Evolutionary conservation across 2,797 vertebrate species (phyloP).

Genomic region (Xenopus petersii): DNA sequence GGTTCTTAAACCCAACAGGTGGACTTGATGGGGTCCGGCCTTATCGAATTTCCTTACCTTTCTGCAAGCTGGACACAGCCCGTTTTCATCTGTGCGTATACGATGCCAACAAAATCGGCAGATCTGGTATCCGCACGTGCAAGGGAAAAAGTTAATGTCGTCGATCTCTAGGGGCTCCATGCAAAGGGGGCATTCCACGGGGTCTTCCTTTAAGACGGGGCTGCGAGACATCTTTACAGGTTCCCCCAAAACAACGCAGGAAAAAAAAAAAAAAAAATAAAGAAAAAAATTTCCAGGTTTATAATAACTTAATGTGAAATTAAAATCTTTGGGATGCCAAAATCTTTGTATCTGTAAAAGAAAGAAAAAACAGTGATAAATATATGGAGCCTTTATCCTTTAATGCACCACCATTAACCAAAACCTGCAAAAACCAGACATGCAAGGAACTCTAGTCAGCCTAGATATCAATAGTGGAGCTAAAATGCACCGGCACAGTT

Average conservation of each 20-base stretch:
- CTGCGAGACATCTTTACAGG: slow-evolving; percentile 91
- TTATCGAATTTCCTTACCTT: slow-evolving; percentile 74
- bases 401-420: no score
- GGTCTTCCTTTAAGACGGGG: slow-evolving; percentile 96
- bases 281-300: slow-evolving; percentile 59
- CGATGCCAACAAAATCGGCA: slow-evolving; percentile 99
- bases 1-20: no score
- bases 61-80: slow-evolving; percentile 98
- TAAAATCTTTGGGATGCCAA: slow-evolving; percentile 56
- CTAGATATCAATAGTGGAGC: no score
- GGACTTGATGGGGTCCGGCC: no score
- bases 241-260: slow-evolving; percentile 64
- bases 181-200: slow-evolving; percentile 98
- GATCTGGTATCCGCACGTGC: slow-evolving; percentile 99
- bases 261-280: slow-evolving; percentile 44
- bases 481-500: no score
- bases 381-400: no score
- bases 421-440: no score
- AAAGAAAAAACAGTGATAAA: slow-evolving; percentile 33
- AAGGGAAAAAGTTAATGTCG: slow-evolving; percentile 99
- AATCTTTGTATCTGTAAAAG: slow-evolving; percentile 58
- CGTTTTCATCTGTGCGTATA: slow-evolving; percentile 98
- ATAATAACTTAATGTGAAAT: slow-evolving; percentile 73
- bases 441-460: no score
- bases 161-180: slow-evolving; percentile 99